phyloP scores from a whole-genome alignment of 2,113 vertebrate genomes.

The Dendrocopos noguchii region DNA sequence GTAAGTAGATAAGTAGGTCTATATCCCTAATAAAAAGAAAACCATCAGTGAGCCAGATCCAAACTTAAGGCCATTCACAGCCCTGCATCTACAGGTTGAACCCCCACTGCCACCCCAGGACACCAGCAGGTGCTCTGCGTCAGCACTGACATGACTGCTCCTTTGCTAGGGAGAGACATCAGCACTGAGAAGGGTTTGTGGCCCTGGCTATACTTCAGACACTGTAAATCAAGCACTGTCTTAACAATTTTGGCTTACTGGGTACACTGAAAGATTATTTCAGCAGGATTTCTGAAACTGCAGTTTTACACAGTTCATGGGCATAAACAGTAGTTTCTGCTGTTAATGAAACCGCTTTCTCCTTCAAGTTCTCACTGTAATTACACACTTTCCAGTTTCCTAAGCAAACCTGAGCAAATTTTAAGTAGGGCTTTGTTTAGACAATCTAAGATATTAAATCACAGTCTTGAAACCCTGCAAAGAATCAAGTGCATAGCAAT shows the following conservation, averaged over 20 bases:
- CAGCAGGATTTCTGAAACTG: constrained; percentile 47
- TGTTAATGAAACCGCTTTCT: constrained; percentile 57
- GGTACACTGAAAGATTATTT: constrained; percentile 9
- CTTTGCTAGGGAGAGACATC: not conserved
- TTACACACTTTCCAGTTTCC: constrained; percentile 43
- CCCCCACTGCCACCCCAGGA: not conserved
- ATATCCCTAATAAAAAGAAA: not conserved
- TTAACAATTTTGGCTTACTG: not conserved
- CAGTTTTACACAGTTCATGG: constrained; percentile 35
- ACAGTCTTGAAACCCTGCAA: constrained; percentile 40
- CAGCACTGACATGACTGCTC: not conserved
- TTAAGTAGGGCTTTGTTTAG: constrained; percentile 64
- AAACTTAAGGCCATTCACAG: not conserved
- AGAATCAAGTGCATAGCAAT: constrained; percentile 28
- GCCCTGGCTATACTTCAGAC: not conserved
- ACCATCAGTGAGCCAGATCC: not conserved
- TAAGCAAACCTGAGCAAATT: constrained; percentile 56
- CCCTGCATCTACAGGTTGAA: not conserved
- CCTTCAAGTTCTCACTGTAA: constrained; percentile 52
- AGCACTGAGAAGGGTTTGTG: not conserved
- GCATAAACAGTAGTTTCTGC: constrained; percentile 56
- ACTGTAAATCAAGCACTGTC: not conserved
- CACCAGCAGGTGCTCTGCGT: not conserved
- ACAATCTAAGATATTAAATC: constrained; percentile 62
- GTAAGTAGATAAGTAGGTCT: not conserved